These are phyloP conservation scores for Torymus tubicola DNA, from an alignment of 2,888 invertebrate species.

Conservation along the genomic window DNA sequence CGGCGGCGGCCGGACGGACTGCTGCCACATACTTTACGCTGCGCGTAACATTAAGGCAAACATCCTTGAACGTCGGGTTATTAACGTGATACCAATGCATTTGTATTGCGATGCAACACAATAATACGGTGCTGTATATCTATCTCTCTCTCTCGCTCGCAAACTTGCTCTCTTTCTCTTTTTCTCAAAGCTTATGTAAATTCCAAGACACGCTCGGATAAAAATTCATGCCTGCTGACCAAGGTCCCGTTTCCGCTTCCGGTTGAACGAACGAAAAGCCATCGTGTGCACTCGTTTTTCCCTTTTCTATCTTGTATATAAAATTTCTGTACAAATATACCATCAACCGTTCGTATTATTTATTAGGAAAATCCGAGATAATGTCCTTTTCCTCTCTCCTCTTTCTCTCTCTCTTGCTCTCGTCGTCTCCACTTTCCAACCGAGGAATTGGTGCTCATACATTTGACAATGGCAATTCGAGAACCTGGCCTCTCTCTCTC, in stretches of 20 bases:
- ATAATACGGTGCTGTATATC: slow-evolving; percentile 66
- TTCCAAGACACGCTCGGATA: slow-evolving; percentile 69
- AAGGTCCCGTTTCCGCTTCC: slow-evolving; percentile 65
- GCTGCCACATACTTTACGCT: slow-evolving; percentile 54
- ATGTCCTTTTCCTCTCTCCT: too few species aligned
- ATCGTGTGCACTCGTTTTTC: not conserved
- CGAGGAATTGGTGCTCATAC: slow-evolving; percentile 22
- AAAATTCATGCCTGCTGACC: slow-evolving; percentile 71
- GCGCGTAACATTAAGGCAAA: slow-evolving; percentile 73
- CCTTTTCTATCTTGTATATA: slow-evolving; percentile 3
- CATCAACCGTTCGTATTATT: not conserved
- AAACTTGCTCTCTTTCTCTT: slow-evolving; percentile 53
- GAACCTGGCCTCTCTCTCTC: not conserved
- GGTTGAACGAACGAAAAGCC: slow-evolving; percentile 40
- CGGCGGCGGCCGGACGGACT: not conserved
- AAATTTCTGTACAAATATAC: not conserved
- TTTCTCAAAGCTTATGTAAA: slow-evolving; percentile 68
- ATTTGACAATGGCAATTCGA: slow-evolving; percentile 42
- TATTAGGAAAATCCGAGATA: slow-evolving; percentile 28
- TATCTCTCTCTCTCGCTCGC: slow-evolving; percentile 54
- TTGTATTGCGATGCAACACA: slow-evolving; percentile 66
- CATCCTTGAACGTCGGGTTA: slow-evolving; percentile 72
- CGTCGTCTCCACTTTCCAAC: too few species aligned
- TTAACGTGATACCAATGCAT: slow-evolving; percentile 70
- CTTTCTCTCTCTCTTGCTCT: too few species aligned